A percentile compares a stretch with the other conserved stretches of the same genome.
Conservation (phyloP, 2,888 invertebrate species). For the Lasioglossum leucozonium region DNA sequence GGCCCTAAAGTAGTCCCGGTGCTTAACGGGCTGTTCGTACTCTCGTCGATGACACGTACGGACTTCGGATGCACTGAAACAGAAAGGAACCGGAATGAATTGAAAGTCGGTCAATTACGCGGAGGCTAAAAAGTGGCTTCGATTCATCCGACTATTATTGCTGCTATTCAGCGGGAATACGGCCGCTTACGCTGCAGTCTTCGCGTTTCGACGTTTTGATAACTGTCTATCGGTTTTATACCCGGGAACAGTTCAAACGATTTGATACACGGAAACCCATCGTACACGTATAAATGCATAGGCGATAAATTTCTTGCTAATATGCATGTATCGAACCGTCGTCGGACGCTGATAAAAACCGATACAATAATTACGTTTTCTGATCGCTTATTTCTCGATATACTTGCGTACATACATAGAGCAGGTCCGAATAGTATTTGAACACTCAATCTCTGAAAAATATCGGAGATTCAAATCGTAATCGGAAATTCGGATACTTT, state of each 20-base stretch:
- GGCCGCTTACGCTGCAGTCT: constrained; percentile 25
- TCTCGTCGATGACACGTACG: constrained; percentile 89
- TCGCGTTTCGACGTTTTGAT: constrained; percentile 22
- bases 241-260: constrained; percentile 15
- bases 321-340: neutral
- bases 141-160: constrained; percentile 46
- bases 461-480: too few relatives aligned
- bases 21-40: constrained; percentile 85
- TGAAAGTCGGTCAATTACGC: constrained; percentile 54
- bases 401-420: too few relatives aligned
- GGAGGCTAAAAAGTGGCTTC: constrained; percentile 24
- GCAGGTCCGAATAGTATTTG: neutral
- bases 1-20: constrained; percentile 90
- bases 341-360: neutral
- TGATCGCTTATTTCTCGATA: neutral
- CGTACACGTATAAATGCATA: neutral
- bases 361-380: neutral
- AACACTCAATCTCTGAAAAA: too few relatives aligned
- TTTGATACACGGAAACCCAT: neutral
- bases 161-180: constrained; percentile 37
- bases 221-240: constrained; percentile 11
- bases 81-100: constrained; percentile 40
- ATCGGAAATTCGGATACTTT: too few relatives aligned
- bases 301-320: neutral
- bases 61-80: constrained; percentile 92